A percentile compares a stretch with the other conserved stretches of the same genome.
Conservation (phyloP, 2,888 invertebrate species). For the Athalia circularis region DNA sequence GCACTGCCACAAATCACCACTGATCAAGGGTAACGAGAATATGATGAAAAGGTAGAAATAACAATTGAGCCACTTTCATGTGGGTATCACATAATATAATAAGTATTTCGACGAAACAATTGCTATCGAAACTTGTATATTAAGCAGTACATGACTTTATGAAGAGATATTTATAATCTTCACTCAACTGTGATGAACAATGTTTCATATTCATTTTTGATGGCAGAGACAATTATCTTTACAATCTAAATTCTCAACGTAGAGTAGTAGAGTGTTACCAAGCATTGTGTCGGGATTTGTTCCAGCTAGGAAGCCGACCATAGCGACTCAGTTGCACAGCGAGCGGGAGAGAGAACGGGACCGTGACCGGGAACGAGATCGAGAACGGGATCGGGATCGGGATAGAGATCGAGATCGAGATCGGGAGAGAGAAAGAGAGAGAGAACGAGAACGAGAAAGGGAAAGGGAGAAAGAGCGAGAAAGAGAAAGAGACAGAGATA, state of each 20-base stretch:
- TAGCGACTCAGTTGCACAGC: slow-evolving; percentile 76
- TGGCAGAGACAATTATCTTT: slow-evolving; percentile 14
- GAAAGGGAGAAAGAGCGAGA: slow-evolving; percentile 73
- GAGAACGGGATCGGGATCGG: slow-evolving; percentile 64
- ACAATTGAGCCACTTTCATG: not conserved
- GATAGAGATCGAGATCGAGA: slow-evolving; percentile 69
- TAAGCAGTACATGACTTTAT: not conserved
- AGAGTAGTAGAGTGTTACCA: slow-evolving; percentile 67
- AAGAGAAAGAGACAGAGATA: slow-evolving; percentile 74
- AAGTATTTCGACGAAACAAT: not conserved
- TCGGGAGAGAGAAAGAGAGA: slow-evolving; percentile 75
- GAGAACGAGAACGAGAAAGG: slow-evolving; percentile 71
- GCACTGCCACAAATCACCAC: not conserved
- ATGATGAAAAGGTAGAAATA: slow-evolving; percentile 13
- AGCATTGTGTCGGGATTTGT: slow-evolving; percentile 75
- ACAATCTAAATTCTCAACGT: slow-evolving; percentile 17
- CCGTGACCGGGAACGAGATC: slow-evolving; percentile 72
- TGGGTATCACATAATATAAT: too few species aligned
- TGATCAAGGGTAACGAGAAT: slow-evolving; percentile 15
- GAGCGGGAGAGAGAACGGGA: slow-evolving; percentile 76
- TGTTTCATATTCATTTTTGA: not conserved
- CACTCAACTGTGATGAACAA: not conserved
- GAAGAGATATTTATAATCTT: too few species aligned
- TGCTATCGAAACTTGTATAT: slow-evolving; percentile 6
- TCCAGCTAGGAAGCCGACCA: slow-evolving; percentile 80